Base-by-base conservation (phyloP, 1,140 invertebrate genomes). In the Vanessa atalanta region DNA sequence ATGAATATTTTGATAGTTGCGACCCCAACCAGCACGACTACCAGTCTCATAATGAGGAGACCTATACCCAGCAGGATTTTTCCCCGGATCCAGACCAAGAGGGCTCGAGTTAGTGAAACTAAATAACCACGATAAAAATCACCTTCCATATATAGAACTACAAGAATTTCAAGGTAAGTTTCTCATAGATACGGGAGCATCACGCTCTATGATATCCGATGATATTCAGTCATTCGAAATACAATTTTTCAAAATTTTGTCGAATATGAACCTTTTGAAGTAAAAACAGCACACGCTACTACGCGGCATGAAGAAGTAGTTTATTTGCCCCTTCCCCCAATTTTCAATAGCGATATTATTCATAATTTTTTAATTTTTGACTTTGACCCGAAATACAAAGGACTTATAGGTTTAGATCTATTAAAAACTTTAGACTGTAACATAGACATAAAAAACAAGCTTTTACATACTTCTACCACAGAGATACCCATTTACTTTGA, bases 121-220 rank as follows among this genome's bases (percentile, higher is more conserved):
- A 13, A 60, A 60, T 31, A 60, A 23, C 26, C 57, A 60, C 57
- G 20, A 60, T 60, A 60, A 60, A 60, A 23, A 60, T 60, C 57
- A 60, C 26, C 26, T 60, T 23, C 57, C 57, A 23, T 60, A 51
- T 51, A 60, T 60, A 23, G 57, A 60, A 60, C 20, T 60, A 60
- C 57, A 23, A 12, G 23, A 60, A 60, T 60, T 60, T 31, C 20
- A 60, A 60, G 57, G 57, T 60, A 60, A 60, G 57, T 60, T 57
- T 57, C 23, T 57, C 16, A 57, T 57, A 57, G 55, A 57, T 31
- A 60, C 57, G 26, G 57, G 57, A 23, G 57, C 57, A 26, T 31
- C 57, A 60, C 57, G 57, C 13, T 60, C 57, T 26, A 60, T 60
- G 57, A 60, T 60, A 60, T 60, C 57, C 57, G n/a, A n/a, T n/a